A percentile compares a stretch with the other conserved stretches of the same genome.
Evolutionary conservation across 1,140 invertebrate species (phyloP).

Genomic region (Polypedilum pembai): DNA sequence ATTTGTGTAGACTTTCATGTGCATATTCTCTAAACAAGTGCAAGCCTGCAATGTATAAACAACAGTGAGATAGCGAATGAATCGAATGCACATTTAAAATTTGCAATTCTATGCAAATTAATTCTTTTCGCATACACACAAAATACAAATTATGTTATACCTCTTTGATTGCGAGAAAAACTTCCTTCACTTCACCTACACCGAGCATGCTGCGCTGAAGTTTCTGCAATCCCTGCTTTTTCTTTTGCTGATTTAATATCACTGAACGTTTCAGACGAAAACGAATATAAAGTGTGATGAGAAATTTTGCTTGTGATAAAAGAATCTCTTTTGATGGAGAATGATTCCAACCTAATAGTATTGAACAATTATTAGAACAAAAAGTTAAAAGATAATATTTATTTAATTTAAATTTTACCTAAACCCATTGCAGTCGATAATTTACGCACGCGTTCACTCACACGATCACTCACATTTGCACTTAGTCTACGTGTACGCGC

Average conservation of each 20-base stretch:
- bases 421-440: constrained; percentile 63
- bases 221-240: constrained; percentile 60
- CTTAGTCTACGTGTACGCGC: constrained; percentile 53
- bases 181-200: constrained; percentile 48
- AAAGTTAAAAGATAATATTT: too few species aligned
- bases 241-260: constrained; percentile 47
- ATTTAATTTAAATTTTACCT: too few species aligned
- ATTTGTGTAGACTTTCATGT: constrained; percentile 55
- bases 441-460: constrained; percentile 48
- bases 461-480: constrained; percentile 58
- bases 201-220: constrained; percentile 52
- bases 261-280: constrained; percentile 56
- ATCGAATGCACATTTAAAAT: background rate
- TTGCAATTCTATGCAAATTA: constrained; percentile 16
- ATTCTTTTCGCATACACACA: background rate
- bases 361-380: too few species aligned
- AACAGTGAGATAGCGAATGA: constrained; percentile 5
- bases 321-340: constrained; percentile 52
- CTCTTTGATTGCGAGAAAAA: constrained; percentile 49
- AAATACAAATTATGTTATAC: constrained; percentile 32
- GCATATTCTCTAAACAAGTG: constrained; percentile 56
- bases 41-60: constrained; percentile 44
- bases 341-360: constrained; percentile 58
- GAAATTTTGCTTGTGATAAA: constrained; percentile 48
- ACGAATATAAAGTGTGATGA: constrained; percentile 60